Evolutionary conservation across 37 sponge, comb jelly and placozoan genomes (phyloP).

Genomic region (Mnemiopsis leidyi): DNA sequence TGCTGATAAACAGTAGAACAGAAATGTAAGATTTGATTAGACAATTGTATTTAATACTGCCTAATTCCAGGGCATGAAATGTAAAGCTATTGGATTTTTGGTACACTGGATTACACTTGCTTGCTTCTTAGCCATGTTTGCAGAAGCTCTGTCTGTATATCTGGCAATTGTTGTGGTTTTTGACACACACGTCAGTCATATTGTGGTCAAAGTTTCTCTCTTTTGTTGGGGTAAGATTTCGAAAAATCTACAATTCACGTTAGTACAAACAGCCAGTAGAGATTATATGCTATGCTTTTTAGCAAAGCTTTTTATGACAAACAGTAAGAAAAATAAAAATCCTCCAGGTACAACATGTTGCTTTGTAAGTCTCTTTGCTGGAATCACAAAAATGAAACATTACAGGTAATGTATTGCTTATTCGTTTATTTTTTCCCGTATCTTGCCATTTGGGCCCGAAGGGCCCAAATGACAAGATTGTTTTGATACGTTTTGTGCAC

Average conservation of each 20-base stretch:
- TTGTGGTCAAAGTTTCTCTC: not conserved
- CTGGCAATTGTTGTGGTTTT: conserved; percentile 42
- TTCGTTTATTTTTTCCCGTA: too few relatives aligned
- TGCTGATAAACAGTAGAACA: too few relatives aligned
- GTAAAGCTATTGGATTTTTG: not conserved
- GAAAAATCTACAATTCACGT: not conserved
- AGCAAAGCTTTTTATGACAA: too few relatives aligned
- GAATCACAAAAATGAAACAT: not conserved
- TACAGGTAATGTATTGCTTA: conserved; percentile 19
- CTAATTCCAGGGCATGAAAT: not conserved
- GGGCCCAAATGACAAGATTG: too few relatives aligned
- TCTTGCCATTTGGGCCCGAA: too few relatives aligned
- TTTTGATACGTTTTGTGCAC: too few relatives aligned
- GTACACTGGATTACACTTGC: conserved; percentile 5
- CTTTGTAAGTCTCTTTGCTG: conserved; percentile 1
- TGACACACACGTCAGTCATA: conserved; percentile 29
- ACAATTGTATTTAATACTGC: not conserved
- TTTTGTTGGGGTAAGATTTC: conserved; percentile 12
- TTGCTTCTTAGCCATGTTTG: conserved; percentile 7
- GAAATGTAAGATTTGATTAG: not conserved
- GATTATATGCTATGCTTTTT: too few relatives aligned
- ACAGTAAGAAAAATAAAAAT: not conserved
- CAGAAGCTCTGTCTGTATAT: conserved; percentile 47
- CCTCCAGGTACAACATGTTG: not conserved
- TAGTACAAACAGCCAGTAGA: too few relatives aligned